Conservation (phyloP, 2,113 vertebrate genomes). For the Alosa alosa region DNA sequence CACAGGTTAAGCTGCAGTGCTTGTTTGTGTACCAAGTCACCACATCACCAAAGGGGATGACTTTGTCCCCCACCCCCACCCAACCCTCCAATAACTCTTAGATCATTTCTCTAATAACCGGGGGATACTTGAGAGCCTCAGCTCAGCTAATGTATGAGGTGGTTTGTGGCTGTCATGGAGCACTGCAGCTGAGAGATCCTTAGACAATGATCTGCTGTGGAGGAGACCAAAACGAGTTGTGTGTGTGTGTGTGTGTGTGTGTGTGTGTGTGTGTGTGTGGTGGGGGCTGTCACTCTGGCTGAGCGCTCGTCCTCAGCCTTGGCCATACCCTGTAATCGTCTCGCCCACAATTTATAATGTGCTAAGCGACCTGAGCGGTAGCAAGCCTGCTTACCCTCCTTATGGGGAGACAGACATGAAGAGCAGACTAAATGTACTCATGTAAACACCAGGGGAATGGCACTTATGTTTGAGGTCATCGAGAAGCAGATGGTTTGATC, state of each 20-base stretch:
- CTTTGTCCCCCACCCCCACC: background rate
- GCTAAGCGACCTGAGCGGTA: constrained; percentile 45
- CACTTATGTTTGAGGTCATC: background rate
- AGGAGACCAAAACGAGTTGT: background rate
- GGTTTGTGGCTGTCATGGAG: constrained; percentile 19
- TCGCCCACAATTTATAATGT: constrained; percentile 51
- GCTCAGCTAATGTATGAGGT: constrained; percentile 17
- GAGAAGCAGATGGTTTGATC: background rate
- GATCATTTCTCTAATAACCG: background rate
- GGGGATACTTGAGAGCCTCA: constrained; percentile 30
- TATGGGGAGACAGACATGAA: background rate
- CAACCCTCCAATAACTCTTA: background rate
- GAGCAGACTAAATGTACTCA: background rate
- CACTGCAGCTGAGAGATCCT: background rate
- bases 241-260: background rate
- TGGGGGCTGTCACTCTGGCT: background rate
- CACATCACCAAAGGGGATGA: constrained; percentile 13
- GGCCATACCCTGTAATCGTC: constrained; percentile 31
- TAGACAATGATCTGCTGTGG: background rate
- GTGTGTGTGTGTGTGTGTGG: too few species aligned
- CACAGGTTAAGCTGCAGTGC: constrained; percentile 40
- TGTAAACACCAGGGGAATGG: background rate
- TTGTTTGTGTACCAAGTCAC: constrained; percentile 30
- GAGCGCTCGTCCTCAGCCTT: background rate
- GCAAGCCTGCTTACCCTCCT: background rate